Conservation (phyloP, 2,797 vertebrate species). For the Oreortyx pictus region DNA sequence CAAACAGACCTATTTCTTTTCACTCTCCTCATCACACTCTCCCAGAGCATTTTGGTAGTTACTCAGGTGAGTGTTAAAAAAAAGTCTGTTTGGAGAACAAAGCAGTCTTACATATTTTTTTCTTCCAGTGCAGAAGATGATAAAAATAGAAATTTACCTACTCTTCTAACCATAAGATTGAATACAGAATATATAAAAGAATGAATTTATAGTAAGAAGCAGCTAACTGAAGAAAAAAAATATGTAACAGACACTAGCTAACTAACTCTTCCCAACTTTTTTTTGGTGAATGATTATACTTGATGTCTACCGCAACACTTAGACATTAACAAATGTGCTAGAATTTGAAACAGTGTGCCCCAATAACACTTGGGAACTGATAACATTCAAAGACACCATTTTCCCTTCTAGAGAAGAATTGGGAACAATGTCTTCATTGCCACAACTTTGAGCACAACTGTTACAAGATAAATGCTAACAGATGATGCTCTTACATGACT, state of each 20-base stretch:
- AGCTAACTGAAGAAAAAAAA: neutral
- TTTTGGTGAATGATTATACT: neutral
- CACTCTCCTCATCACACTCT: rapidly evolving
- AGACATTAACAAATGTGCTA: neutral
- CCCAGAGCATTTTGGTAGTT: neutral
- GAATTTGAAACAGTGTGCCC: neutral
- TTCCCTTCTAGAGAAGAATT: neutral
- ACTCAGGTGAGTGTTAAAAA: neutral
- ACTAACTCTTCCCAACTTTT: neutral
- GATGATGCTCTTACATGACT: neutral
- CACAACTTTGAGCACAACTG: neutral
- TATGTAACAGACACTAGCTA: neutral
- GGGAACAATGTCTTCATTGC: neutral
- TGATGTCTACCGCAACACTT: neutral
- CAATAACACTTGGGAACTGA: neutral
- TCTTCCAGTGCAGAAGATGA: rapidly evolving
- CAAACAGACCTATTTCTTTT: neutral
- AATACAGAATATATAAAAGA: neutral
- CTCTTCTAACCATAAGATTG: neutral
- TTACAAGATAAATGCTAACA: neutral
- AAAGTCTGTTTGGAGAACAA: rapidly evolving
- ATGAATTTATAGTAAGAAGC: neutral
- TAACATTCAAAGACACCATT: neutral
- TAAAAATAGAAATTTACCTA: neutral
- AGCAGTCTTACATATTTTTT: neutral